These are phyloP conservation scores for Pandemis cinnamomeana DNA, from an alignment of 2,888 invertebrate genomes.

Conservation along the genomic window DNA sequence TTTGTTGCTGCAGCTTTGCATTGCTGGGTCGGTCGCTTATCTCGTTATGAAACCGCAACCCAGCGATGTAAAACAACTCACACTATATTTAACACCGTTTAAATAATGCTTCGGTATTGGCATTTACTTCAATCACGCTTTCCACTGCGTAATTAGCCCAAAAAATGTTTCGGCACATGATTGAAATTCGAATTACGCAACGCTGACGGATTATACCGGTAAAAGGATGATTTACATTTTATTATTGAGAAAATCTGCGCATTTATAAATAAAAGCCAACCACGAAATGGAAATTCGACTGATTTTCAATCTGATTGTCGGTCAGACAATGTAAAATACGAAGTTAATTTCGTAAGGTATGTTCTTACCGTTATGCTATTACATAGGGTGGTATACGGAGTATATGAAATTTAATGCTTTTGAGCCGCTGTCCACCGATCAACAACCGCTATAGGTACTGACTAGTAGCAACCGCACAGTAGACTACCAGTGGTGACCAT, in stretches of 20 bases:
- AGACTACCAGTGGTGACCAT: not conserved
- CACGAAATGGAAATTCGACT: not conserved
- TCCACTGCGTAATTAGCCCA: not conserved
- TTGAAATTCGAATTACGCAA: slow-evolving; percentile 1
- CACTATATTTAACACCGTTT: not conserved
- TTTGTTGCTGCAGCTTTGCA: too few relatives aligned
- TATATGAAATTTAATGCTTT: not conserved
- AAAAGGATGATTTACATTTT: not conserved
- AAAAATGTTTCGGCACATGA: not conserved
- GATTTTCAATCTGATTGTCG: not conserved
- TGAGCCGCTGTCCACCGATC: not conserved
- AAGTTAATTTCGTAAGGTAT: not conserved
- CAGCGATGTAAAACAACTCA: too few relatives aligned
- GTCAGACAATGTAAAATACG: not conserved
- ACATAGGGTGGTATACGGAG: not conserved
- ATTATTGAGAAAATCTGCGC: slow-evolving; percentile 1
- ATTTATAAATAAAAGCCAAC: not conserved
- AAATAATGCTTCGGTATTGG: not conserved
- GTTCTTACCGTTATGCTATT: not conserved
- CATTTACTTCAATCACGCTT: not conserved
- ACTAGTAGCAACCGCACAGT: not conserved
- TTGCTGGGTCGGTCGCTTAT: too few relatives aligned
- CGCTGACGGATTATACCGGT: not conserved
- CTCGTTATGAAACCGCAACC: too few relatives aligned
- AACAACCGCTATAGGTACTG: not conserved